Base-by-base conservation (phyloP, 2,888 invertebrate species). In the Myopa tessellatipennis region DNA sequence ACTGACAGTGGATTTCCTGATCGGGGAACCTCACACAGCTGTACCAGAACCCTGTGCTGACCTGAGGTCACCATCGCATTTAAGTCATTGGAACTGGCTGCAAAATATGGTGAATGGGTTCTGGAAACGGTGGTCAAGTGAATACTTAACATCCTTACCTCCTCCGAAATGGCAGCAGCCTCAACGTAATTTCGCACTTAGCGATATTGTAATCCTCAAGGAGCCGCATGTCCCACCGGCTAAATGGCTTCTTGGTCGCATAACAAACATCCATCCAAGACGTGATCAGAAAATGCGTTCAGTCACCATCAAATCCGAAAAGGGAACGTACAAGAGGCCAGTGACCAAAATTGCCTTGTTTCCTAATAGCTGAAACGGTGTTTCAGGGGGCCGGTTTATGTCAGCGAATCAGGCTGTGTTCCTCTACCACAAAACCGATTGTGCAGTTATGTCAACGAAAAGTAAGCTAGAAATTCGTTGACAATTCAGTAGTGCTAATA, bases 121-220 rank as follows among this genome's bases (percentile, higher is more conserved):
- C 45, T 82, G 80, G 82, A 78, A 76, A 10, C 67, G 79, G 38
- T 81, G 80, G 80, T 72, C 76, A 0, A 18, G 3, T 4, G 71
- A 77, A 67, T 77, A 79, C 26, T 8, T 77, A 8, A 77, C 74
- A 1, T 79, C 79, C 0, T 52, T 79, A 3, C 79, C n/a, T n/a
- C n/a, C n/a, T n/a, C 65, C 76, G 4, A 76, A 78, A 34, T 78
- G 69, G 76, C 10, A 4, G 4, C 18, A 55, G 0, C 2, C 0
- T 36, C 60, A 76, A 61, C 38, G 75, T 0, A 78, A 76, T 34
- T 34, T 78, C 7, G 4, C n/a, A 40, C n/a, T n/a, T 5, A 26
- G 70, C 3, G 58, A 70, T 14, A 5, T 76, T 1, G 73, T 76
- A 4, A 26, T 78, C 1, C 18, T 78, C 2, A 78, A 78, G 38